These are phyloP conservation scores for Dinomys branickii DNA, from an alignment of 2,113 vertebrate genomes.

Conservation along the genomic window DNA sequence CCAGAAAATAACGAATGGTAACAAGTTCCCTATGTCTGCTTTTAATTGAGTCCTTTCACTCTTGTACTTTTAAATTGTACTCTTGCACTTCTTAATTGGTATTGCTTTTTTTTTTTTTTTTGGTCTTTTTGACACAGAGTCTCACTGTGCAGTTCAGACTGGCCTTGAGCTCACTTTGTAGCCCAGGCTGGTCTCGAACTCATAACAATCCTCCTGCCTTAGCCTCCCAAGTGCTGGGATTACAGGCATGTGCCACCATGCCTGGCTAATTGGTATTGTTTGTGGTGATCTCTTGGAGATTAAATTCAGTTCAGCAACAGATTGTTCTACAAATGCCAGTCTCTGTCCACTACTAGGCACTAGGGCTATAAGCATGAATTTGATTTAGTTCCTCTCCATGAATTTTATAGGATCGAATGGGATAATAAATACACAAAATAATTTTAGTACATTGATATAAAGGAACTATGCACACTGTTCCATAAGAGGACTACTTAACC, in stretches of 20 bases:
- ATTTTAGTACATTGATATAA: not conserved
- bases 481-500: not conserved
- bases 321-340: not conserved
- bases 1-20: not conserved
- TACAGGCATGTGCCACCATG: no score
- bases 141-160: no score
- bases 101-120: no score
- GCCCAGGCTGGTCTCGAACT: no score
- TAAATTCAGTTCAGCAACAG: conserved; percentile 28
- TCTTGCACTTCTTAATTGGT: not conserved
- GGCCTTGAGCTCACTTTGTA: no score
- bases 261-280: no score
- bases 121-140: no score
- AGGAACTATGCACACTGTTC: not conserved
- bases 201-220: no score
- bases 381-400: not conserved
- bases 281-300: conserved; percentile 7
- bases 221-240: no score
- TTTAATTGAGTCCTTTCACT: not conserved
- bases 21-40: not conserved
- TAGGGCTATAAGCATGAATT: not conserved
- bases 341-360: not conserved
- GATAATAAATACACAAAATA: conserved; percentile 7
- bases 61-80: not conserved
- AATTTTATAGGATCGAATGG: not conserved